Evolutionary conservation across 2,888 invertebrate genomes (phyloP), one percentile per base, ranked within the genome.

Genomic region (Lycophotia porphyrea): DNA sequence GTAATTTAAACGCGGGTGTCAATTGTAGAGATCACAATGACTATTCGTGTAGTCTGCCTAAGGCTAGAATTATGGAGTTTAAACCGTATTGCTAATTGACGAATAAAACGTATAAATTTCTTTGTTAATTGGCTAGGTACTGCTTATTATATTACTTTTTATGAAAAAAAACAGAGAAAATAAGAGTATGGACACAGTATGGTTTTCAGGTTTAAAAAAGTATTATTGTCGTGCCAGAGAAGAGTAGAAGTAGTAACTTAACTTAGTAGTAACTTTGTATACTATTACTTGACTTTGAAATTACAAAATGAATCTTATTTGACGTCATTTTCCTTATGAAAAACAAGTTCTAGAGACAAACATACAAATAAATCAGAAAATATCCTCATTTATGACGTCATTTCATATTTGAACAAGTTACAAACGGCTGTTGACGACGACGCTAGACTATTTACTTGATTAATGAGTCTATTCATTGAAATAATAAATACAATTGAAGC

Each of bases 321-420:
- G 15, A n/a, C 21, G 1, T 52, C 21, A 63, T 73, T 82, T 70
- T 70, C 72, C 82, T 73, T 63, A 44, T 44, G 5, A 60, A n/a
- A 60, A 74, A 71, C 44, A 64, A 34, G 61, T 69, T 73, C 18
- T 21, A 66, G 39, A 68, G 36, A 49, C 36, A 69, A 63, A 71
- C 39, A 66, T 44, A 13, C 2, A 18, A 74, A 36, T 74, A 76
- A 76, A 84, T 64, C 65, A 49, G n/a, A 61, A 63, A 74, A 55
- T n/a, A 76, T 80, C 74, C 84, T 76, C 42, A 60, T 63, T 74
- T 49, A 39, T 76, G 78, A 78, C 79, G 76, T 65, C 68, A 81
- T 60, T 60, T 31, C 0, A 42, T 71, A 60, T 79, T 74, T 69
- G 34, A 67, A 76, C 72, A 79, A 42, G 58, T 74, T 60, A 39